Evolutionary conservation across 2,888 invertebrate species (phyloP).

Genomic region (Tipula confusa): DNA sequence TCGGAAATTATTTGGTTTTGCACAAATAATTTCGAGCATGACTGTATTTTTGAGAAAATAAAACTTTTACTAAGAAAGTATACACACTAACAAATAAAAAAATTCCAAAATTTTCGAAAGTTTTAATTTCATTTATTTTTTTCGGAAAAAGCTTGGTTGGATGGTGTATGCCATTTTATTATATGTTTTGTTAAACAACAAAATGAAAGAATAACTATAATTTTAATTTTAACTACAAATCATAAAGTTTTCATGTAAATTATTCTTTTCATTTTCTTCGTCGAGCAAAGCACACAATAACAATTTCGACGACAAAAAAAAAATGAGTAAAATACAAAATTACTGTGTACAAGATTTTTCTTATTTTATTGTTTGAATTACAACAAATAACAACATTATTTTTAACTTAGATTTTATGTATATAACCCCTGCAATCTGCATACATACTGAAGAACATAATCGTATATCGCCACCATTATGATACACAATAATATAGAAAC

Average conservation of each 20-base stretch:
- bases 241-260: slow-evolving; percentile 25
- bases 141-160: neutral
- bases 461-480: neutral
- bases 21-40: too few relatives aligned
- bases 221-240: slow-evolving; percentile 12
- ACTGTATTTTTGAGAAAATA: too few relatives aligned
- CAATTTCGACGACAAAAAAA: too few relatives aligned
- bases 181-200: slow-evolving; percentile 12
- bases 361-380: neutral
- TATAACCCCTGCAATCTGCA: neutral
- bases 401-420: neutral
- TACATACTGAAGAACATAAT: neutral
- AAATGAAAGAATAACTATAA: slow-evolving; percentile 12
- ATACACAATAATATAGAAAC: too few relatives aligned
- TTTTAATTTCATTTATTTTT: slow-evolving; percentile 14
- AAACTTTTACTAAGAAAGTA: neutral
- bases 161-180: slow-evolving; percentile 5
- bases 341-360: neutral
- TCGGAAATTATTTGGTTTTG: too few relatives aligned
- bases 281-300: neutral
- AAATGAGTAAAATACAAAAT: neutral
- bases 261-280: neutral
- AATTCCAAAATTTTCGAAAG: neutral
- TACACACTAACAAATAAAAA: neutral
- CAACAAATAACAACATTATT: neutral